These are phyloP conservation scores for Heteromurus nitidus DNA, from an alignment of 2,888 invertebrate genomes.

Conservation along the genomic window DNA sequence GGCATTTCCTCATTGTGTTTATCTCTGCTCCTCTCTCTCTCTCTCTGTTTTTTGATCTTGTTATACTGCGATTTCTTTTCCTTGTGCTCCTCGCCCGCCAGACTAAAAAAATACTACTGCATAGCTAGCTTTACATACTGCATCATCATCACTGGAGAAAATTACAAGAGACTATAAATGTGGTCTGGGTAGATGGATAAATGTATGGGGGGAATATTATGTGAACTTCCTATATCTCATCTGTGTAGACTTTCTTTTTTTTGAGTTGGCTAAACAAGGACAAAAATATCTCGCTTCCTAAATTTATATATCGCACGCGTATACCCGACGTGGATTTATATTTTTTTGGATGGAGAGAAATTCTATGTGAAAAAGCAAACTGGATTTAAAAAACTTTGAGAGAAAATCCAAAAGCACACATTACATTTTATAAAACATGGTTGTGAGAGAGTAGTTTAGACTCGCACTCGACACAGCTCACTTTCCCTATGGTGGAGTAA, in stretches of 20 bases:
- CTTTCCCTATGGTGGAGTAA: background rate
- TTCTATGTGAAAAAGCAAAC: background rate
- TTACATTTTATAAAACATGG: too few species aligned
- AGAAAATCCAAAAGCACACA: background rate
- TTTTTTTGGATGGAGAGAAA: too few species aligned
- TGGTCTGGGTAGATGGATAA: background rate
- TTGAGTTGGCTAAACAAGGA: too few species aligned
- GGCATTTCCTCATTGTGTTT: background rate
- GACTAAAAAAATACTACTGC: too few species aligned
- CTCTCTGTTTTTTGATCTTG: background rate
- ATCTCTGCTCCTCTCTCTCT: background rate
- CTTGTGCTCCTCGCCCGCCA: background rate
- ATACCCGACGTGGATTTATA: too few species aligned
- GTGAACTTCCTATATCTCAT: too few species aligned
- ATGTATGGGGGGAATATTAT: slow-evolving; percentile 19
- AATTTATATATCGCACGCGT: too few species aligned
- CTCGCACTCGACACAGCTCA: background rate
- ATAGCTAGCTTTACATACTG: too few species aligned
- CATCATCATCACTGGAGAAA: background rate
- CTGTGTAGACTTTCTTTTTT: background rate
- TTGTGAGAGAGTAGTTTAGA: background rate
- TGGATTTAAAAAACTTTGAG: background rate
- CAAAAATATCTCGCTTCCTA: too few species aligned
- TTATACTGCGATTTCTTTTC: background rate
- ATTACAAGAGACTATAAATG: background rate